Percentiles rank a stretch among this genome's conserved stretches.
These are phyloP conservation scores for Myoxocephalus aenaeus DNA, from an alignment of 2,797 vertebrate genomes.

Conservation along the genomic window DNA sequence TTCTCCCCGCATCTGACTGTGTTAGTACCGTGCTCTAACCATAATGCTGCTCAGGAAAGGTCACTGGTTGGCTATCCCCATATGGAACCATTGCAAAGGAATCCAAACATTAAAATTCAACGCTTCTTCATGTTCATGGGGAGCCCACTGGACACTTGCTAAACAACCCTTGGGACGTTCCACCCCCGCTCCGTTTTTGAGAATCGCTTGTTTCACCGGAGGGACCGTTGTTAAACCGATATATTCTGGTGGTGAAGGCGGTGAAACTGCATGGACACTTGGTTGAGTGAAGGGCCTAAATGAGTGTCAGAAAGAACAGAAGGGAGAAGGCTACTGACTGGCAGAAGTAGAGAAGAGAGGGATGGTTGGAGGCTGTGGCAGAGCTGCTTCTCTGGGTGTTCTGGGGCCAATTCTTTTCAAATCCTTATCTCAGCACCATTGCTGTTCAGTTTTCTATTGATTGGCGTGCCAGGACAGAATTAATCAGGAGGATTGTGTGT, in stretches of 20 bases:
- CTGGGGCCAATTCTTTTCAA: constrained; percentile 7
- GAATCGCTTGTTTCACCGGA: background rate
- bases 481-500: background rate
- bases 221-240: constrained; percentile 15
- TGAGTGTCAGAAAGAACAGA: constrained; percentile 11
- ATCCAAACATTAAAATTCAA: constrained; percentile 13
- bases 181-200: background rate
- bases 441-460: constrained; percentile 15
- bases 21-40: background rate
- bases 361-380: background rate
- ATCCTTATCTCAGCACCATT: constrained; percentile 11
- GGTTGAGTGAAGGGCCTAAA: constrained; percentile 6
- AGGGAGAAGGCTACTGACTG: background rate
- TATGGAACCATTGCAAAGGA: constrained; percentile 27
- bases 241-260: background rate
- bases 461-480: constrained; percentile 12
- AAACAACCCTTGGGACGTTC: background rate
- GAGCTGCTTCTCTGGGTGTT: background rate
- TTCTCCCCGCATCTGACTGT: background rate
- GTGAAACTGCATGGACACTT: background rate
- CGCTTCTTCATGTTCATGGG: constrained; percentile 24
- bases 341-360: background rate
- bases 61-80: constrained; percentile 20
- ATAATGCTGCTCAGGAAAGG: background rate
- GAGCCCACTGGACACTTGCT: constrained; percentile 10